These are phyloP conservation scores for Chaetodon auriga DNA, from an alignment of 2,113 vertebrate genomes.

Conservation along the genomic window DNA sequence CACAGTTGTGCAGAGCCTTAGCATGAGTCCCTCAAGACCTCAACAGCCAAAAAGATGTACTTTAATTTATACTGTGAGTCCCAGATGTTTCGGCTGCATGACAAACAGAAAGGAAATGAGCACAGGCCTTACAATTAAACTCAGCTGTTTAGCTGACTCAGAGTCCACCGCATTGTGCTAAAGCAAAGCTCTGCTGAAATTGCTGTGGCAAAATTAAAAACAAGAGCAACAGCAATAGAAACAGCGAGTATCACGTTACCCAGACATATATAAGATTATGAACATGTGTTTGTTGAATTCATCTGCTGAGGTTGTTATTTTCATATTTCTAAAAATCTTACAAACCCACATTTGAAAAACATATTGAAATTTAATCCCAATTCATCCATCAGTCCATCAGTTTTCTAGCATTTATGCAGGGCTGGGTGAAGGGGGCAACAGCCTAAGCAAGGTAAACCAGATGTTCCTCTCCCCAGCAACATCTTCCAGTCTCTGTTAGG, in stretches of 20 bases:
- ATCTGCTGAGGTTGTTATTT: not conserved
- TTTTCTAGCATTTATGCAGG: not conserved
- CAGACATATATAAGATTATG: not conserved
- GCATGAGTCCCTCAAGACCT: conserved; percentile 17
- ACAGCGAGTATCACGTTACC: not conserved
- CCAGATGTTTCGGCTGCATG: conserved; percentile 30
- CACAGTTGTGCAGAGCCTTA: conserved; percentile 33
- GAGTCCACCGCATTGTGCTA: not conserved
- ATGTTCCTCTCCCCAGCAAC: not conserved
- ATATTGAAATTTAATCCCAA: not conserved
- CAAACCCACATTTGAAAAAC: not conserved
- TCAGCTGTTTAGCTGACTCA: not conserved
- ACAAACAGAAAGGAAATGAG: conserved; percentile 33
- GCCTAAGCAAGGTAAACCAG: not conserved
- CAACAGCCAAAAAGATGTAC: conserved; percentile 32
- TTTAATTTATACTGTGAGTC: conserved; percentile 40
- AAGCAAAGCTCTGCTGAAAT: not conserved
- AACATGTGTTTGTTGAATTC: not conserved
- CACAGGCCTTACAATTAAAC: not conserved
- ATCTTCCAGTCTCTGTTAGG: not conserved
- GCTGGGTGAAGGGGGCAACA: not conserved
- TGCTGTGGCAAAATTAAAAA: not conserved
- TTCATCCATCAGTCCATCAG: not conserved
- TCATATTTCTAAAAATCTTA: not conserved
- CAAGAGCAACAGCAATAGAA: not conserved